These are phyloP conservation scores for Cynodonichthys magdalenae DNA, from an alignment of 2,797 vertebrate genomes.

Conservation along the genomic window DNA sequence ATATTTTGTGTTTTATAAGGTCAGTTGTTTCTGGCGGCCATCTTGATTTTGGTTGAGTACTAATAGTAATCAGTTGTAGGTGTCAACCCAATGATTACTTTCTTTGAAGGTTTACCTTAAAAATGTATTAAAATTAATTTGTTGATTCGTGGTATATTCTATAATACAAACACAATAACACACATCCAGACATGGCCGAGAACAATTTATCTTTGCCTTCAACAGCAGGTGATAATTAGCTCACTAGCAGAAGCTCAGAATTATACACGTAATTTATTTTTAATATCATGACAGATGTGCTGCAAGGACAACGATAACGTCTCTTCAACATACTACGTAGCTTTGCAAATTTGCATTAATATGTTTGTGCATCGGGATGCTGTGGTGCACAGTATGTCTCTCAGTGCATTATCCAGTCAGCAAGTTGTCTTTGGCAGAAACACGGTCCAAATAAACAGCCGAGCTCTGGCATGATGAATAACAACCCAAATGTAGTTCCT, in stretches of 20 bases:
- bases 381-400: constrained; percentile 36
- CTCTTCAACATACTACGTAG: constrained; percentile 12
- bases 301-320: constrained; percentile 19
- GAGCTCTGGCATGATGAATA: constrained; percentile 21
- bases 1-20: too few relatives aligned
- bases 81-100: too few relatives aligned
- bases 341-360: constrained; percentile 43
- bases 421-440: constrained; percentile 55
- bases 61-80: constrained; percentile 6
- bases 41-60: neutral
- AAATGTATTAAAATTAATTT: too few relatives aligned
- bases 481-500: constrained; percentile 9
- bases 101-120: too few relatives aligned
- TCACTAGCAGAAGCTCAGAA: too few relatives aligned
- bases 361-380: constrained; percentile 25
- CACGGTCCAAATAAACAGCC: constrained; percentile 41
- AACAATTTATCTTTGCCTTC: neutral
- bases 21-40: too few relatives aligned
- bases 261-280: too few relatives aligned
- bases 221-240: too few relatives aligned
- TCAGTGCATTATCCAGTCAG: constrained; percentile 63
- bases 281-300: constrained; percentile 8
- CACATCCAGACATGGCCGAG: neutral
- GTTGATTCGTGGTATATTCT: too few relatives aligned
- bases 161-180: too few relatives aligned